Evolutionary conservation across 2,797 vertebrate species (phyloP), one percentile per base, ranked within the genome.

Genomic region (Galagoides demidoff): DNA sequence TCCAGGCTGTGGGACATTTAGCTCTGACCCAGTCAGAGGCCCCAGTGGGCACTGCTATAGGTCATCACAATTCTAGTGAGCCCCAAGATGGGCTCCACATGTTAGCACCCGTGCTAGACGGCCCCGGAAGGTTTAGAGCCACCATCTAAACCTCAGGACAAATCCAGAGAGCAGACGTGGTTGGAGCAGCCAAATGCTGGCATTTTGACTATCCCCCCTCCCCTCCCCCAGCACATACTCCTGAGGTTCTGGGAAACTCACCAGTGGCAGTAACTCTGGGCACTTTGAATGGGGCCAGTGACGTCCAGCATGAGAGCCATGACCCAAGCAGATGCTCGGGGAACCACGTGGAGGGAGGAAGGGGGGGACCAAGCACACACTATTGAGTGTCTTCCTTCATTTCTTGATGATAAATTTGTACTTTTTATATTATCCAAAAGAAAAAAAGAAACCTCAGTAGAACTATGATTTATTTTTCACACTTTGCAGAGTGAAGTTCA

Each of bases 391-490:
- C 45, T 74, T 37, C 52, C 89, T 82, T 52, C 68, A 70, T 52
- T 85, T 66, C 76, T 71, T 55, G 37, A 55, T 49, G 59, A 79
- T 78, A 61, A 45, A 37, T 73, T 78, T 68, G 23, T 68, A 52
- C 14, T 45, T 23, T 61, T 83, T 73, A 45, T 5, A 78, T 17
- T 78, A 70, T 66, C 19, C 37, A 59, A 68, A 39, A 87, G 52
- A 6, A 16, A 37, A 59, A 63, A 34, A 76, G 31, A 3, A 19
- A 39, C 78, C 23, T 34, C 82, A 70, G 83, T 43, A 49, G 34
- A 45, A 45, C 59, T 49, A 23, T 85, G 59, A 77, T 82, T 94
- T 52, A 39, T 81, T 64, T 84, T n/a, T 86, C 61, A 37, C 23
- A 27, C 10, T 77, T 70, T 57, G 34, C 19, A 64, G 37, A 64